Evolutionary conservation across 1,140 invertebrate species (phyloP).

Genomic region (Schmidtea mediterranea): DNA sequence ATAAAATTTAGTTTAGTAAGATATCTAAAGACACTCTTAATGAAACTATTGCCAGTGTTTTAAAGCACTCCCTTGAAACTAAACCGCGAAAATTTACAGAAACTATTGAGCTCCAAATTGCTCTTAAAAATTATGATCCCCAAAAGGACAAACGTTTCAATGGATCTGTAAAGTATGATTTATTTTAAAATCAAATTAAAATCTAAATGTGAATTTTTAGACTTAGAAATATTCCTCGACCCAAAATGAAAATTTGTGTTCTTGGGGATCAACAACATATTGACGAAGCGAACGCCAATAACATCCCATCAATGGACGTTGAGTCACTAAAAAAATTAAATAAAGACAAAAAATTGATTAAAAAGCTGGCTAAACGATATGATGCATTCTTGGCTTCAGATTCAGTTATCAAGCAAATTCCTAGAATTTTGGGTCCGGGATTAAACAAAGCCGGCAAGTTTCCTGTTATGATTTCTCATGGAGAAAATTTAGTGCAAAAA

Average conservation of each 20-base stretch:
- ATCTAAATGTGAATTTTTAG: too few species aligned
- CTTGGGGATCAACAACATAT: conserved; percentile 97
- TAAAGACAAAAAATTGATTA: conserved; percentile 98
- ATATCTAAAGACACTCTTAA: neutral
- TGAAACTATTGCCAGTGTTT: neutral
- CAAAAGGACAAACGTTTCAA: conserved; percentile 99
- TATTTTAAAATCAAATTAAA: too few species aligned
- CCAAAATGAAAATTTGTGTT: conserved; percentile 91
- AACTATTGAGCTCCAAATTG: conserved; percentile 95
- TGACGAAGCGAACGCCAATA: conserved; percentile 79
- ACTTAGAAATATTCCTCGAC: conserved; percentile 79
- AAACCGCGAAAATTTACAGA: conserved; percentile 77
- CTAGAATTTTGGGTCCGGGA: conserved; percentile 85
- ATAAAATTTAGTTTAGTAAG: too few species aligned
- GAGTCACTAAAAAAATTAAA: conserved; percentile 95
- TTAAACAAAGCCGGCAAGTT: conserved; percentile 99
- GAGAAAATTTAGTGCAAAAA: conserved; percentile 74
- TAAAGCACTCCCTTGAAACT: conserved; percentile 37
- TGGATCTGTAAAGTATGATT: conserved; percentile 95
- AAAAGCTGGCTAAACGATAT: conserved; percentile 70
- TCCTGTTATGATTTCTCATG: conserved; percentile 77
- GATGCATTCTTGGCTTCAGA: conserved; percentile 96
- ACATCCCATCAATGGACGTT: conserved; percentile 78
- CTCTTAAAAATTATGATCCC: conserved; percentile 98
- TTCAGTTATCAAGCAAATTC: conserved; percentile 93